Base-by-base conservation (phyloP, 2,113 vertebrate species). In the Semicossyphus pulcher region DNA sequence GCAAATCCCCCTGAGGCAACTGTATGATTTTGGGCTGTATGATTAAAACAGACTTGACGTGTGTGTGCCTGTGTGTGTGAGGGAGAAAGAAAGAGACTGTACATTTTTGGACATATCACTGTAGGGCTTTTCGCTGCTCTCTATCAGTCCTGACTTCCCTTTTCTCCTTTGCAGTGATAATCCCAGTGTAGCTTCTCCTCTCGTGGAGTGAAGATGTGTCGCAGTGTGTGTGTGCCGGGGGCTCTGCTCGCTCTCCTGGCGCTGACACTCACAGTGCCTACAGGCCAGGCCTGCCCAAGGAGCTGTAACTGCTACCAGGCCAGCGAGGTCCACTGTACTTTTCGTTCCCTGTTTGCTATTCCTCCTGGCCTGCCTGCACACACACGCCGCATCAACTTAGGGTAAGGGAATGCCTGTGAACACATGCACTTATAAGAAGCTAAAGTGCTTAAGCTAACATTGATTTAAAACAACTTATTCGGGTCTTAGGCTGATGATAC, bases 301-400 rank as follows among this genome's bases (percentile, higher is more conserved):
- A 94, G 93, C 5, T 99, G 97, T 1, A 93, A 96, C 90, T 99
- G 97, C 86, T 97, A 96, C 79, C 92, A 95, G 14, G 94, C 95
- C 68, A 95, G 89, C 5, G 97, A 99, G 79, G 96, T 98, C 31
- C 97, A 99, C 91, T 99, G 97, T 83, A 98, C 97, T 8, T 99
- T 99, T 66, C 94, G 97, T 7, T 97, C 97, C 15, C 71, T 99
- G 57, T 69, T 90, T 3, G 65, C 93, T 0, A 89, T 99, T 57
- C 97, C 97, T 0, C 67, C 93, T 0, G 92, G 93, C 3, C 93
- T 99, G 28, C 86, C 95, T 0, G 77, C 36, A 16, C 88, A 94
- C 0, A 96, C 96, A 81, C 94, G 94, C 34, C 95, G 97, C 61
- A 96, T 99, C 70, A 99, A 99, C 71, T 69, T 99, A 7, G 97